These are phyloP conservation scores for Zapornia atra DNA, from an alignment of 2,113 vertebrate genomes.

Conservation along the genomic window DNA sequence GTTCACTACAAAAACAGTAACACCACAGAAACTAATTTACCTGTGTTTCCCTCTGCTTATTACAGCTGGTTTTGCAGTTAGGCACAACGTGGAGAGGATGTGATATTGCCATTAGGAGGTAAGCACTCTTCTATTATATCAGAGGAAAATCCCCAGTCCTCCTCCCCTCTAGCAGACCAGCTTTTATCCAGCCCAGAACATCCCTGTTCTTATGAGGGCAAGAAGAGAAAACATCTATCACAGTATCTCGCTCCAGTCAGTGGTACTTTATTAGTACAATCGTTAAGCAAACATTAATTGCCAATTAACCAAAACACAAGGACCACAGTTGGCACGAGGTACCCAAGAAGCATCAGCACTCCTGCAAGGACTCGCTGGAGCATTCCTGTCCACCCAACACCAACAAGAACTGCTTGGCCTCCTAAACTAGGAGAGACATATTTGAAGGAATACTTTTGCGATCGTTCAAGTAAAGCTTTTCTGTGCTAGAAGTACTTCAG, in stretches of 20 bases:
- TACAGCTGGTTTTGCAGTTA: not conserved
- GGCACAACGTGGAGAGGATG: not conserved
- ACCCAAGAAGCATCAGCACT: not conserved
- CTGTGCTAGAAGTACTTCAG: not conserved
- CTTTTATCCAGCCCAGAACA: not conserved
- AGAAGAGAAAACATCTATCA: not conserved
- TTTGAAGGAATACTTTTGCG: not conserved
- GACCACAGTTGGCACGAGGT: not conserved
- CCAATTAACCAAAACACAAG: not conserved
- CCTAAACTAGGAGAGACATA: not conserved
- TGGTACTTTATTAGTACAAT: not conserved
- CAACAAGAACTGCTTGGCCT: not conserved
- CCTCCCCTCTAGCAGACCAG: not conserved
- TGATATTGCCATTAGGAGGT: not conserved
- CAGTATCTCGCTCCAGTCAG: not conserved
- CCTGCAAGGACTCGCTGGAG: not conserved
- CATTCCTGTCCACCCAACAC: not conserved
- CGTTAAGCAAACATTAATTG: not conserved
- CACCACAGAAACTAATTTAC: not conserved
- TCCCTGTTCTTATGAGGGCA: not conserved
- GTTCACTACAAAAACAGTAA: not conserved
- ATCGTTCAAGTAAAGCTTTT: not conserved
- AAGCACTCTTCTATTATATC: not conserved
- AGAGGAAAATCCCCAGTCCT: not conserved
- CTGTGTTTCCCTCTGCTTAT: not conserved